Percentiles rank a stretch among this genome's conserved stretches.
These are phyloP conservation scores for Apoda limacodes DNA, from an alignment of 2,888 invertebrate species.

Conservation along the genomic window DNA sequence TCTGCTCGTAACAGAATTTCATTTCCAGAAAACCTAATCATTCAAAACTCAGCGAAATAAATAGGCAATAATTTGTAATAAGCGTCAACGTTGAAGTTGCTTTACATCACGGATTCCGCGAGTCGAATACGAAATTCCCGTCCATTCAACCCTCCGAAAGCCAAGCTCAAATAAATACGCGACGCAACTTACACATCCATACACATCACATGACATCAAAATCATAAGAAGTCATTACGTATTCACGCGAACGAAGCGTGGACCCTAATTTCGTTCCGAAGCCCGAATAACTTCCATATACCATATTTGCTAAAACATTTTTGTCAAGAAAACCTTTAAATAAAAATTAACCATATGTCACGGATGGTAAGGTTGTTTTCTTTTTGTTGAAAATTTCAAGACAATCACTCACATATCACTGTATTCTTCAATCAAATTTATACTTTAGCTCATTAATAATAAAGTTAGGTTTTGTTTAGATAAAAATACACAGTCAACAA, in stretches of 20 bases:
- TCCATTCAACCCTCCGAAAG: constrained; percentile 31
- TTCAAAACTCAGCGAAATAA: no score
- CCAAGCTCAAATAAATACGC: constrained; percentile 45
- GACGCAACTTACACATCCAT: constrained; percentile 46
- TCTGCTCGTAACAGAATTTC: no score
- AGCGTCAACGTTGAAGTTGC: constrained; percentile 25
- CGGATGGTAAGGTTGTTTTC: constrained; percentile 22
- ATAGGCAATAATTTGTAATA: no score
- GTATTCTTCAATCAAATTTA: constrained; percentile 17
- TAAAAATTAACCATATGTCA: constrained; percentile 20
- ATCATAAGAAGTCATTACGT: constrained; percentile 67
- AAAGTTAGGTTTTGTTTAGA: constrained; percentile 25
- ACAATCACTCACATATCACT: constrained; percentile 55
- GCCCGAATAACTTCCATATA: constrained; percentile 46
- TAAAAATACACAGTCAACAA: constrained; percentile 43
- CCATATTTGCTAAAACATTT: constrained; percentile 47
- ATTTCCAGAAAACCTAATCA: no score
- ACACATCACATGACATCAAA: constrained; percentile 58
- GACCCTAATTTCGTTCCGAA: constrained; percentile 52
- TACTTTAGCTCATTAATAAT: constrained; percentile 9
- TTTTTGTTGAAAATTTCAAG: constrained; percentile 20
- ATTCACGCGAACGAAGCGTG: constrained; percentile 43
- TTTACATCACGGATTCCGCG: constrained; percentile 25
- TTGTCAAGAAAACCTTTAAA: constrained; percentile 21
- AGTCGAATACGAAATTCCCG: constrained; percentile 27